Evolutionary conservation across 1,140 invertebrate genomes (phyloP).

Genomic region (Neoseiulus cucumeris): DNA sequence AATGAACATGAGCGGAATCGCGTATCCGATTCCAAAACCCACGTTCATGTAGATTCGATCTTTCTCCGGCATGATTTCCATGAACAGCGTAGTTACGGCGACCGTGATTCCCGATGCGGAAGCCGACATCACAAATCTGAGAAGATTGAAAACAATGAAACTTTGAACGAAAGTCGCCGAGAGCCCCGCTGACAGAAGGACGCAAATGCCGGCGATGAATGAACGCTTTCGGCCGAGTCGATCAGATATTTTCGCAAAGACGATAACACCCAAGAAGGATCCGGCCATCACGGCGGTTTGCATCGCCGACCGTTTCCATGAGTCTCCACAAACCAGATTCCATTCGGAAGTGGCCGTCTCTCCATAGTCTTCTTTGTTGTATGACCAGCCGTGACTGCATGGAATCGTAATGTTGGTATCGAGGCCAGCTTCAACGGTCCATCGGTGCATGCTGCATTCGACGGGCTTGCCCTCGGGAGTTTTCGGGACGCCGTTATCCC

Average conservation of each 20-base stretch:
- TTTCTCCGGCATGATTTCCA: not conserved
- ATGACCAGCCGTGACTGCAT: not conserved
- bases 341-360: not conserved
- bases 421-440: not conserved
- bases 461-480: not conserved
- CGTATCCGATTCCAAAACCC: not conserved
- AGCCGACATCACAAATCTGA: not conserved
- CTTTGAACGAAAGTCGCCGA: not conserved
- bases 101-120: not conserved
- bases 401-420: not conserved
- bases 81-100: not conserved
- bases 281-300: not conserved
- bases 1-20: not conserved
- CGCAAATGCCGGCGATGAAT: not conserved
- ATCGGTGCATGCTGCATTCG: not conserved
- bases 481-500: not conserved
- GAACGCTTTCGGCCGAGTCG: not conserved
- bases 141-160: not conserved
- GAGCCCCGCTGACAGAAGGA: not conserved
- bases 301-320: not conserved
- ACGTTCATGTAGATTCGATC: constrained; percentile 7
- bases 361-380: not conserved
- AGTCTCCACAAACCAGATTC: not conserved
- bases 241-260: not conserved
- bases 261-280: not conserved